phyloP scores from a whole-genome alignment of 2,888 invertebrate species.

The Ceraclea dissimilis region DNA sequence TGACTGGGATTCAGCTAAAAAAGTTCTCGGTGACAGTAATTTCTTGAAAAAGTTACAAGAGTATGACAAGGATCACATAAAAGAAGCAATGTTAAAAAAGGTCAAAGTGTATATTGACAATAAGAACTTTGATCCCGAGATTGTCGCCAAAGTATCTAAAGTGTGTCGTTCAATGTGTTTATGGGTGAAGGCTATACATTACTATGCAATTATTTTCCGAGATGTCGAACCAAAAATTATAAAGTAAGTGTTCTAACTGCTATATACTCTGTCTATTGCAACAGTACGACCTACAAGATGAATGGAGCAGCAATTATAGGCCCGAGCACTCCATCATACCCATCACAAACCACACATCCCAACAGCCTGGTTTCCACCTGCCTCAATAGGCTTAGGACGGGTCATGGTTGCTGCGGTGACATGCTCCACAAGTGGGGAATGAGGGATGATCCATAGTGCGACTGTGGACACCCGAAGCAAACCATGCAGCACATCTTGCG shows the following conservation, averaged over 20 bases:
- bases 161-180: conserved; percentile 86
- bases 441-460: no score
- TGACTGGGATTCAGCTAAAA: conserved; percentile 81
- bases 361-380: no score
- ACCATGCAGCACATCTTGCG: no score
- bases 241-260: conserved; percentile 45
- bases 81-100: conserved; percentile 67
- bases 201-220: conserved; percentile 78
- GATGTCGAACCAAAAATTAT: conserved; percentile 84
- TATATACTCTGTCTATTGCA: neutral
- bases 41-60: conserved; percentile 76
- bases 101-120: conserved; percentile 76
- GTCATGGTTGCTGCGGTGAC: no score
- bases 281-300: neutral
- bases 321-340: no score
- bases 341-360: no score
- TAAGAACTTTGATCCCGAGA: conserved; percentile 77
- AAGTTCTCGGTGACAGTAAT: conserved; percentile 71
- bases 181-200: conserved; percentile 88
- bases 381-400: no score
- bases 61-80: conserved; percentile 82
- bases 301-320: no score
- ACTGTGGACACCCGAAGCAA: no score
- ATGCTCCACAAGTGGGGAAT: no score
- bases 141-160: conserved; percentile 77